A percentile compares a stretch with the other conserved stretches of the same genome.
Conservation (phyloP, 2,797 vertebrate species). For the Enteromius fasciolatus region DNA sequence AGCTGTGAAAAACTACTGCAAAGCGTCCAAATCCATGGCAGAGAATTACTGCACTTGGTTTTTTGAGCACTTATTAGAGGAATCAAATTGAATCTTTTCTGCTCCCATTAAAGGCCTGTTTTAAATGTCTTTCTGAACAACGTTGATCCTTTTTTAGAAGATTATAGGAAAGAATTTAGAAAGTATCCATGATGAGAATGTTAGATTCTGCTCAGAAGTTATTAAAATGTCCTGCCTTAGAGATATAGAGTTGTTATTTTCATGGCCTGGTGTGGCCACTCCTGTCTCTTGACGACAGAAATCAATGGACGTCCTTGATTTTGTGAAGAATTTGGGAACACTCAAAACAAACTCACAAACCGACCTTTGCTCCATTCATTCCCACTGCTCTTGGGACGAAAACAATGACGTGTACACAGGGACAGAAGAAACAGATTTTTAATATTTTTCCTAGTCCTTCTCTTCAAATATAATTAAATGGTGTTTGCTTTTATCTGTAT, state of each 20-base stretch:
- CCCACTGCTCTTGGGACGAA: constrained; percentile 35
- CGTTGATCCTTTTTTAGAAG: background rate
- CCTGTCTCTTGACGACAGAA: constrained; percentile 43
- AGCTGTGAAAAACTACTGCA: background rate
- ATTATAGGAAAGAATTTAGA: background rate
- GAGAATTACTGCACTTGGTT: background rate
- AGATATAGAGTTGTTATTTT: constrained; percentile 41
- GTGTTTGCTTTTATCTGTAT: background rate
- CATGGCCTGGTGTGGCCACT: constrained; percentile 27
- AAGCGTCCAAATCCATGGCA: constrained; percentile 23
- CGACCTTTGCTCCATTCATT: constrained; percentile 49
- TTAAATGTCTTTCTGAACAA: background rate
- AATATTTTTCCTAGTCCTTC: background rate
- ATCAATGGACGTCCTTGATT: constrained; percentile 59
- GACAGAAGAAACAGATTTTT: background rate
- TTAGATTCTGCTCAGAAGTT: constrained; percentile 8
- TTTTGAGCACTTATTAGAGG: background rate
- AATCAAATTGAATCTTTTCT: background rate
- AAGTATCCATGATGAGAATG: background rate
- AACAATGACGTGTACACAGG: constrained; percentile 22
- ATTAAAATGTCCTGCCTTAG: background rate
- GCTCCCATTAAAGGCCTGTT: background rate
- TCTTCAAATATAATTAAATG: background rate
- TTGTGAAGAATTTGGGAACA: constrained; percentile 51
- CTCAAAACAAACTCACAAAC: constrained; percentile 52